Percentiles rank a stretch among this genome's conserved stretches.
Evolutionary conservation across 2,797 vertebrate genomes (phyloP).

Genomic region (Crenichthys baileyi): DNA sequence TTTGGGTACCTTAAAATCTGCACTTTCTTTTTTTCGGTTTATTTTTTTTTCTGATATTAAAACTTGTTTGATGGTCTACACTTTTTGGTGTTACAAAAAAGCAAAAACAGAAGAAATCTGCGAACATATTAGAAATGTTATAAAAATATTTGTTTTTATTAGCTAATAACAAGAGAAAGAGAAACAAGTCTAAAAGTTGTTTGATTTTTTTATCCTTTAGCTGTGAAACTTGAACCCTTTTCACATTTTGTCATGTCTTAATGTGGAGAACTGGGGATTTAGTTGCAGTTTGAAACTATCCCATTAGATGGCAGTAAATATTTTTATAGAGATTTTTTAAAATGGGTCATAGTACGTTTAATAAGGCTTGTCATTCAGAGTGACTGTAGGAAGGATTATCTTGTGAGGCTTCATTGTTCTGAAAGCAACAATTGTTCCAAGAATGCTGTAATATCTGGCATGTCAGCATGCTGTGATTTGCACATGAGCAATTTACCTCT

Average conservation of each 20-base stretch:
- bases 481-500: constrained; percentile 57
- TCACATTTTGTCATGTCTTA: background rate
- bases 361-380: background rate
- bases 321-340: background rate
- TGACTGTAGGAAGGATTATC: constrained; percentile 20
- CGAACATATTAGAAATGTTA: too few relatives aligned
- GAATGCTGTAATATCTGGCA: constrained; percentile 66
- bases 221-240: background rate
- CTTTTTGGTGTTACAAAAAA: too few relatives aligned
- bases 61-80: too few relatives aligned
- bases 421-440: constrained; percentile 55
- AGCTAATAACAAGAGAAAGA: background rate
- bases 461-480: constrained; percentile 54
- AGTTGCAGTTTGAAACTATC: background rate
- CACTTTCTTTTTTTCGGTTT: too few relatives aligned
- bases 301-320: background rate
- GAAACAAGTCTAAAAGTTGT: background rate
- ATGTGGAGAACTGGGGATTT: background rate
- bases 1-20: too few relatives aligned
- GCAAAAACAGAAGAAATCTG: too few relatives aligned
- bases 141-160: too few relatives aligned
- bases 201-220: background rate
- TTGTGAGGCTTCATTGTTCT: constrained; percentile 40
- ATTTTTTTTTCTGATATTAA: too few relatives aligned
- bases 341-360: background rate